Conservation (phyloP, 2,797 vertebrate species). For the Hybognathus amarus region DNA sequence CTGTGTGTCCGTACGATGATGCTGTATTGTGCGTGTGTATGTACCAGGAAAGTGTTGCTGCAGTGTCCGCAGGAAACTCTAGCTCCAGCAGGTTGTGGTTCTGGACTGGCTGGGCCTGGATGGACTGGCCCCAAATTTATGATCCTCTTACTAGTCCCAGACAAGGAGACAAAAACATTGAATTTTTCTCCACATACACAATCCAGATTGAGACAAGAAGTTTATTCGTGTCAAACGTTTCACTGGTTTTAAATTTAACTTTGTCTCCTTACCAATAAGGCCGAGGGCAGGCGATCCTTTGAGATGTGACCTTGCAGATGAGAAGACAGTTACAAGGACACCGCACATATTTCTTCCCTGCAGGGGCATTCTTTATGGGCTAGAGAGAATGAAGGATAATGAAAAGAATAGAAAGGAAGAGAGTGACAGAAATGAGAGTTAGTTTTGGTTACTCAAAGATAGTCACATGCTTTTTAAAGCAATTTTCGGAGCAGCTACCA, state of each 20-base stretch:
- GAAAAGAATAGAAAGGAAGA: conserved; percentile 7
- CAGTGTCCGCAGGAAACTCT: conserved; percentile 93
- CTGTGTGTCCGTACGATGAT: neutral
- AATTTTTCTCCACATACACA: neutral
- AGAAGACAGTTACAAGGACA: conserved; percentile 96
- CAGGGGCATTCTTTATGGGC: conserved; percentile 94
- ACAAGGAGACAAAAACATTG: conserved; percentile 19
- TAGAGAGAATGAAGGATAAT: conserved; percentile 67
- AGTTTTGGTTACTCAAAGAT: neutral
- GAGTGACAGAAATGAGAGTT: conserved; percentile 31
- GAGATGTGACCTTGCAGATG: conserved; percentile 95
- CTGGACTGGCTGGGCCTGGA: conserved; percentile 88
- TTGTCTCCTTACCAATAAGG: conserved; percentile 86
- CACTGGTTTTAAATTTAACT: neutral
- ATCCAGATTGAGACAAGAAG: neutral
- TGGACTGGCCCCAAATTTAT: conserved; percentile 92
- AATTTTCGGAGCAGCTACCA: too few relatives aligned
- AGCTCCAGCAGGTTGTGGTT: conserved; percentile 89
- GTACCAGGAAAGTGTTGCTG: conserved; percentile 94
- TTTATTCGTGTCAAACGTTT: neutral
- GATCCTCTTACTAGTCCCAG: conserved; percentile 85
- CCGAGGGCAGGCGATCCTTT: conserved; percentile 92
- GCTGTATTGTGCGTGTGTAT: neutral
- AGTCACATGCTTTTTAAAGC: neutral
- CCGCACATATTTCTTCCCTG: conserved; percentile 93